Conservation (phyloP, 2,113 vertebrate species). For the Equus quagga region DNA sequence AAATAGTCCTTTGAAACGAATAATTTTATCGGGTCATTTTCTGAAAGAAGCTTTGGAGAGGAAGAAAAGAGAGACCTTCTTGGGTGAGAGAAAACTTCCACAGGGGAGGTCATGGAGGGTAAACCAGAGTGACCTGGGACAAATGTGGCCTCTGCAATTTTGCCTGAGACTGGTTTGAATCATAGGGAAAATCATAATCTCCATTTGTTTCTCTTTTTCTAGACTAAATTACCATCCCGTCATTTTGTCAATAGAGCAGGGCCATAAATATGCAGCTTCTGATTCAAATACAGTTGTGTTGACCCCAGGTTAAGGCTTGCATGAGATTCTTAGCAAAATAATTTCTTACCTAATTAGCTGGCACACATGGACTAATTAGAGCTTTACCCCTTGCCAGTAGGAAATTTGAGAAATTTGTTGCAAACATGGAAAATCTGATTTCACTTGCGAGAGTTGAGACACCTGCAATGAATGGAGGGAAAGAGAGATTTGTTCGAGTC, state of each 20-base stretch:
- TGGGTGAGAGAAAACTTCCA: neutral
- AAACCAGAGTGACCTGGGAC: neutral
- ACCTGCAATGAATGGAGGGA: conserved; percentile 15
- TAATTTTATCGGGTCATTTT: neutral
- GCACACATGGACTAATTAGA: conserved; percentile 61
- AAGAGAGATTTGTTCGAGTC: conserved; percentile 20
- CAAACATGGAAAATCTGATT: conserved; percentile 72
- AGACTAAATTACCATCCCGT: neutral
- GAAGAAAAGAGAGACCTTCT: neutral
- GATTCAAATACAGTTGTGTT: conserved; percentile 29
- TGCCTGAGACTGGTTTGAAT: neutral
- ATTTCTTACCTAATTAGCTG: conserved; percentile 70
- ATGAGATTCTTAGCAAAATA: conserved; percentile 55
- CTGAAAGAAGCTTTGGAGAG: neutral
- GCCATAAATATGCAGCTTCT: neutral
- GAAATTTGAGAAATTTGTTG: conserved; percentile 60
- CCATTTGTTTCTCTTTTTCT: conserved; percentile 58
- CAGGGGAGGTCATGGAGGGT: rapidly evolving
- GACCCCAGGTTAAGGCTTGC: conserved; percentile 17
- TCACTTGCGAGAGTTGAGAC: conserved; percentile 48
- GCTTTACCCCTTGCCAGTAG: conserved; percentile 34
- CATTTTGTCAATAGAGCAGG: conserved; percentile 45
- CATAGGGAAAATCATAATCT: conserved; percentile 7
- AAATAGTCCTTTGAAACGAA: neutral
- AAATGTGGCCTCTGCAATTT: neutral